Conservation (phyloP, 2,888 invertebrate genomes). For the Hermaeophaga mercurialis region DNA sequence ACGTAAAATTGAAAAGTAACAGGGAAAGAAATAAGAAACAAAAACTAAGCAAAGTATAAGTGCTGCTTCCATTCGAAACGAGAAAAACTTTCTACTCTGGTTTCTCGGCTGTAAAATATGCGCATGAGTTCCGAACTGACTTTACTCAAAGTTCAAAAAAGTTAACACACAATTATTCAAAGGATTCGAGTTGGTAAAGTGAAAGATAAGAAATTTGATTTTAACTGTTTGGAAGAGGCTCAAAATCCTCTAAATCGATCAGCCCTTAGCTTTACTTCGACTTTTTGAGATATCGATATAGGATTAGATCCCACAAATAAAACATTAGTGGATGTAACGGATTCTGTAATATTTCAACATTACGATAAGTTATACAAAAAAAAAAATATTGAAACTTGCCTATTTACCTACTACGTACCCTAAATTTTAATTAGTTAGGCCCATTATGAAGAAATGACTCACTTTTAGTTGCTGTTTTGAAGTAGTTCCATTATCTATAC, state of each 20-base stretch:
- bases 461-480: too few relatives aligned
- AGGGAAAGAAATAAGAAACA: slow-evolving; percentile 33
- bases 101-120: slow-evolving; percentile 36
- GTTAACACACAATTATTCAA: slow-evolving; percentile 26
- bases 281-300: too few relatives aligned
- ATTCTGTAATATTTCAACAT: too few relatives aligned
- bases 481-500: too few relatives aligned
- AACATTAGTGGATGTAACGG: too few relatives aligned
- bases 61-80: slow-evolving; percentile 35
- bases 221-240: slow-evolving; percentile 21
- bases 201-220: slow-evolving; percentile 18
- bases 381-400: too few relatives aligned
- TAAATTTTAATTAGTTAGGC: too few relatives aligned
- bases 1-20: slow-evolving; percentile 36
- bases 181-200: slow-evolving; percentile 16
- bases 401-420: too few relatives aligned
- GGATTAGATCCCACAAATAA: too few relatives aligned
- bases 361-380: too few relatives aligned
- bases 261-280: neutral
- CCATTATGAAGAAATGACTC: too few relatives aligned
- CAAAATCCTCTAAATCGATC: slow-evolving; percentile 11
- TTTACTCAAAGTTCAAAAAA: slow-evolving; percentile 22
- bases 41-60: slow-evolving; percentile 33
- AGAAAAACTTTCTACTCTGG: slow-evolving; percentile 37
- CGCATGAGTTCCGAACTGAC: slow-evolving; percentile 34